Percentiles rank a stretch among this genome's conserved stretches.
These are phyloP conservation scores for Lepidonotus clava DNA, from an alignment of 2,888 invertebrate species.

Conservation along the genomic window DNA sequence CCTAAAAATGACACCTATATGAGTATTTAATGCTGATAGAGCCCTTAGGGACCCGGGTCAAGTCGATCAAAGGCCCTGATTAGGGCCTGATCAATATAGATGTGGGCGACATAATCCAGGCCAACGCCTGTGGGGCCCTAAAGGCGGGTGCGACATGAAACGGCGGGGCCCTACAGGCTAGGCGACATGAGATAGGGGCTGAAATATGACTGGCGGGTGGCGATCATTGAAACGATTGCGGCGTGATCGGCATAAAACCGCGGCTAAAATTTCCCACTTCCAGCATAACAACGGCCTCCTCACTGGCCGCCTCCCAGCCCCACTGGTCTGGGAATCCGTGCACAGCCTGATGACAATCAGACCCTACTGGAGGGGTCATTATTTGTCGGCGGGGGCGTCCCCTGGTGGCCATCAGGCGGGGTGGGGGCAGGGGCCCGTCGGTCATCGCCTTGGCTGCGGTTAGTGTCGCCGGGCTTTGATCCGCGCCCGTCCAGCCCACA, in stretches of 20 bases:
- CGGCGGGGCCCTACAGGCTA: too few relatives aligned
- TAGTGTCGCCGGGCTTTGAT: conserved; percentile 28
- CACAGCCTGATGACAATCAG: conserved; percentile 12
- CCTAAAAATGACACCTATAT: too few relatives aligned
- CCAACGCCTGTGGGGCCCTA: background rate
- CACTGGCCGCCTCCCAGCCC: background rate
- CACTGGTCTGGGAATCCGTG: background rate
- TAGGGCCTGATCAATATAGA: conserved; percentile 19
- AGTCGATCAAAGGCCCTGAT: conserved; percentile 12
- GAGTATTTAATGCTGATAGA: background rate
- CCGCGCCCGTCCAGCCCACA: background rate
- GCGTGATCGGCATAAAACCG: conserved; percentile 2
- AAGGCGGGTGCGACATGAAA: too few relatives aligned
- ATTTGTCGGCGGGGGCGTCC: background rate
- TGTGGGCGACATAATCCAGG: background rate
- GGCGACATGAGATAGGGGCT: background rate
- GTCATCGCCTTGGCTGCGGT: background rate
- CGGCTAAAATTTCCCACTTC: too few relatives aligned
- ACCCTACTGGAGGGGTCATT: background rate
- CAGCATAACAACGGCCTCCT: background rate
- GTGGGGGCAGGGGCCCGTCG: background rate
- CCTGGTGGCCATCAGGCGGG: background rate
- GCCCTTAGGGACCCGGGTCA: background rate
- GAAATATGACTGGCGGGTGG: background rate
- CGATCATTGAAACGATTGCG: background rate